A percentile compares a stretch with the other conserved stretches of the same genome.
phyloP scores from a whole-genome alignment of 92 coral and sea anemone species.

The Heteractis magnifica region DNA sequence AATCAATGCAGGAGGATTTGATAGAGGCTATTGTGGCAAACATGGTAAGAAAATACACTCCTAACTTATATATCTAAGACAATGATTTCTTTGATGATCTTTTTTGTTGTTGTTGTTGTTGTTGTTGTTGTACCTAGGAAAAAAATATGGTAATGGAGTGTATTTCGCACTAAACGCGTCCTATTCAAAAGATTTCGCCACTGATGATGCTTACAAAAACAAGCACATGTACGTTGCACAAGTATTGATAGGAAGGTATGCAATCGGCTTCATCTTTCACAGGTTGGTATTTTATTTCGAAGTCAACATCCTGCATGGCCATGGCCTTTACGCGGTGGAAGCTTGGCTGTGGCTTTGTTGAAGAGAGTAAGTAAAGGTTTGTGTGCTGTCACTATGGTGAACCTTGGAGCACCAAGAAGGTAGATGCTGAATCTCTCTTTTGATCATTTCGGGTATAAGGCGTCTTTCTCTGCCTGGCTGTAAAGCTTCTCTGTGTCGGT shows the following conservation, averaged over 20 bases:
- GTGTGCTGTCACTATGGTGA: slow-evolving; percentile 55
- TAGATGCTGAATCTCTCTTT: slow-evolving; percentile 58
- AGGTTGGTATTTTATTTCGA: too few relatives aligned
- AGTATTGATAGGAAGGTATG: slow-evolving; percentile 51
- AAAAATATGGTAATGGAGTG: slow-evolving; percentile 43
- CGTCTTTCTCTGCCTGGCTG: slow-evolving; percentile 62
- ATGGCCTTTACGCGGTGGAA: too few relatives aligned
- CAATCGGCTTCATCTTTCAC: too few relatives aligned
- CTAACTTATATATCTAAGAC: too few relatives aligned
- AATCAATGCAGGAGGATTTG: too few relatives aligned
- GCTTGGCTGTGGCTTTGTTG: too few relatives aligned
- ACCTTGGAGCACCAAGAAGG: slow-evolving; percentile 57
- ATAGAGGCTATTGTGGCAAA: too few relatives aligned
- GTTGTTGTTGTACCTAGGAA: slow-evolving; percentile 16
- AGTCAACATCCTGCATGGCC: too few relatives aligned
- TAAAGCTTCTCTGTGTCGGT: too few relatives aligned
- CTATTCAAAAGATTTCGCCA: slow-evolving; percentile 38
- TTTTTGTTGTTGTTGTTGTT: too few relatives aligned
- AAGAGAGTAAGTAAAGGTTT: too few relatives aligned
- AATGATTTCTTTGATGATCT: slow-evolving; percentile 17
- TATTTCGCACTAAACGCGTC: slow-evolving; percentile 53
- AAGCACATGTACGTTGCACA: slow-evolving; percentile 52
- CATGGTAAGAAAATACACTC: too few relatives aligned
- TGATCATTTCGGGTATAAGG: slow-evolving; percentile 44
- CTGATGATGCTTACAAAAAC: background rate